These are phyloP conservation scores for Drosophila borborema DNA, from an alignment of 2,888 invertebrate species.

Conservation along the genomic window DNA sequence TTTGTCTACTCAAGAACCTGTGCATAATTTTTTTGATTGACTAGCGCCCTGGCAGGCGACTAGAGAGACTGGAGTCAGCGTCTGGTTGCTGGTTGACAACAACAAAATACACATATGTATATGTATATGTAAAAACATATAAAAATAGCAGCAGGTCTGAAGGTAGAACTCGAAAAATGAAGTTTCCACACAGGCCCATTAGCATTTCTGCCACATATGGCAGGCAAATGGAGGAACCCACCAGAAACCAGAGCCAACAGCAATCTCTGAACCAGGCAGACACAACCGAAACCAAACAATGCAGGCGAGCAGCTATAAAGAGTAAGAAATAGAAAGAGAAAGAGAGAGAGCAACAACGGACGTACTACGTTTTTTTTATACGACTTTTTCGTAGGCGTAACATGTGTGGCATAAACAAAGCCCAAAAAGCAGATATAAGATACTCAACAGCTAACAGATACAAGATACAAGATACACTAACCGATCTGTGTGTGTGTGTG, in stretches of 20 bases:
- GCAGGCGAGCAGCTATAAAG: constrained; percentile 29
- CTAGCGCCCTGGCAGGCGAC: constrained; percentile 51
- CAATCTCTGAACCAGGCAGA: constrained; percentile 18
- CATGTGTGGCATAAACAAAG: constrained; percentile 79
- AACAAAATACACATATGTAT: constrained; percentile 28
- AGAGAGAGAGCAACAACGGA: constrained; percentile 37
- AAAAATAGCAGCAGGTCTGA: constrained; percentile 53
- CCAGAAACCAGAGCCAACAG: constrained; percentile 23
- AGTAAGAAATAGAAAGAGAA: constrained; percentile 4
- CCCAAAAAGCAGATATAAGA: constrained; percentile 37
- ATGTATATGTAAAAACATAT: constrained; percentile 54
- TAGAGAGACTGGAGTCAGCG: constrained; percentile 13
- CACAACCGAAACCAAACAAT: constrained; percentile 30
- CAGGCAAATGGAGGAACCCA: constrained; percentile 66
- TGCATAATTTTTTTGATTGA: constrained; percentile 64
- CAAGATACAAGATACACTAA: constrained; percentile 30
- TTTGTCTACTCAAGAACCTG: constrained; percentile 43
- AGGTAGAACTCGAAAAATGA: constrained; percentile 52
- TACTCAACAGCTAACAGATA: constrained; percentile 25
- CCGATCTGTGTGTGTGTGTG: constrained; percentile 12
- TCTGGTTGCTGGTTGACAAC: constrained; percentile 25
- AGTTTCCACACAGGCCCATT: constrained; percentile 63
- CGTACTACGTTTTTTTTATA: constrained; percentile 55
- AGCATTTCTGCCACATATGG: constrained; percentile 75
- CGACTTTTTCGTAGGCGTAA: constrained; percentile 74